A percentile compares a stretch with the other conserved stretches of the same genome.
These are phyloP conservation scores for Pseudochirops cupreus DNA, from an alignment of 2,797 vertebrate species.

Conservation along the genomic window DNA sequence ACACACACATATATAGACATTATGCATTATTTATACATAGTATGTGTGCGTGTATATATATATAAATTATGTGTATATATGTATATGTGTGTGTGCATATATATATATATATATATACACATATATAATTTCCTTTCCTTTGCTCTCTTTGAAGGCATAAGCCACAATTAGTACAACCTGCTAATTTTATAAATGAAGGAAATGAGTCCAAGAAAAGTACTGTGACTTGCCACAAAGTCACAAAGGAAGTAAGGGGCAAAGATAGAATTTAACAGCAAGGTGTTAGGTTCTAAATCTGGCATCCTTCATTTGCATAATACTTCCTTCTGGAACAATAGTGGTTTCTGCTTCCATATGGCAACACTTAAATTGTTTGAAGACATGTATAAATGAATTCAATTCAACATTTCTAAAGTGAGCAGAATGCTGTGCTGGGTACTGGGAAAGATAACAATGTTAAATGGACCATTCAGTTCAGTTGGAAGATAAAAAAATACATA, in stretches of 20 bases:
- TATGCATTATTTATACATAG: no score
- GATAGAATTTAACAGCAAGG: neutral
- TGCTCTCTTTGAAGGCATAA: neutral
- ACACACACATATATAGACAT: no score
- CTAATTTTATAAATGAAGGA: neutral
- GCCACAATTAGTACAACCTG: fast-evolving
- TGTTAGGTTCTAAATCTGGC: neutral
- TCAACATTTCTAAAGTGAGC: neutral
- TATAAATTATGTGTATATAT: no score
- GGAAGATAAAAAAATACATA: neutral
- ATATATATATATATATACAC: no score
- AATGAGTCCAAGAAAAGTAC: neutral
- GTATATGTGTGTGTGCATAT: no score
- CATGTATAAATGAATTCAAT: neutral
- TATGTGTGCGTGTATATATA: no score
- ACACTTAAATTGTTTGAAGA: neutral
- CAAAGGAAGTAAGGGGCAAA: neutral
- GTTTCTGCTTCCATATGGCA: neutral
- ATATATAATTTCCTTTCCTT: neutral
- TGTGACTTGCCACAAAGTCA: neutral
- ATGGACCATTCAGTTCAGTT: neutral
- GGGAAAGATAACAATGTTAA: neutral
- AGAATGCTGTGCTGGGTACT: neutral
- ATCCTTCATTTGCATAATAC: neutral
- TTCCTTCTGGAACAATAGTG: neutral